Evolutionary conservation across 2,797 vertebrate species (phyloP), one percentile per base, ranked within the genome.

Genomic region (Helicolenus hilgendorfi): DNA sequence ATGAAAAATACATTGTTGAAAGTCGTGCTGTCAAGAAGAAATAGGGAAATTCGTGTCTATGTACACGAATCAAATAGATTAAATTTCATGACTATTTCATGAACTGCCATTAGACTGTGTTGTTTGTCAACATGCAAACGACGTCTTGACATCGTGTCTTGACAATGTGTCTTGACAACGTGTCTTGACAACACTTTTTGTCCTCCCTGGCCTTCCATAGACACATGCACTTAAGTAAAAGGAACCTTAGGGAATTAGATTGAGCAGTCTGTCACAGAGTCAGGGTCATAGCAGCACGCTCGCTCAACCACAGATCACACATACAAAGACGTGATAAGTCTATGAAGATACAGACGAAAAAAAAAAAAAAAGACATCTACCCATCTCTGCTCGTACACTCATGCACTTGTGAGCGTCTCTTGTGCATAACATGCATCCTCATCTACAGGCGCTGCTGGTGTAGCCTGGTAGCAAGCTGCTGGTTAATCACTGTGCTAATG

Each of bases 401-500:
- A 7, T 15, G 7, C 62, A 60, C 41, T 18, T 31, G 35, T 33
- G 45, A 49, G 45, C 7, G 18, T 20, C 31, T 72, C 27, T 49
- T 24, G 22, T 67, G 29, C 71, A 70, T 53, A 74, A 80, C 33
- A 33, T 14, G 15, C 70, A 60, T 56, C 29, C 24, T 67, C 45
- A 4, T 49, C 24, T 15, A 1, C 29, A 27, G 35, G 35, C 3
- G 92, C 93, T 92, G 84, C 93, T 84, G 87, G 93, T 87, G 83
- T 85, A 13, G 90, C 90, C 92, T 15, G 33, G 71, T 75, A 7
- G 13, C 81, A 67, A 83, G 72, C 77, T 91, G 81, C 69, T 91
- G 83, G 76, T 88, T 92, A 95, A 96, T 96, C 77, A 72, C 74
- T 49, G 72, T 62, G 91, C 67, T 95, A 96, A 97, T 96, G 91